Base-by-base conservation (phyloP, 2,888 invertebrate species). In the Syritta pipiens region DNA sequence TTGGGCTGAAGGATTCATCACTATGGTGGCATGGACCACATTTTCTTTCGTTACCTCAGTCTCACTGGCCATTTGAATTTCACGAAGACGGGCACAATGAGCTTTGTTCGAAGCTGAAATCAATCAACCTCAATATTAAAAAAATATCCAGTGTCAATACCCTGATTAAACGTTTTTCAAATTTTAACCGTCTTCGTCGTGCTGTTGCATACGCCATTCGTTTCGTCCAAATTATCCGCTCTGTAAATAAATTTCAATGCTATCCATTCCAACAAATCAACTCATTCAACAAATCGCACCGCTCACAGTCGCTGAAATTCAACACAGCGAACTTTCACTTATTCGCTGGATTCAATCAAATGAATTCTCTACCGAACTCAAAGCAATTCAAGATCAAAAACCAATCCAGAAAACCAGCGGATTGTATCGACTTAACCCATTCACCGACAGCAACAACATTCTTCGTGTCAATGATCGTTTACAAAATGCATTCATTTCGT, bases 391-490 rank as follows among this genome's bases (percentile, higher is more conserved):
- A n/a, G 9, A 17, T 51, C 32, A 51, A 28, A 35, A 35, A 35
- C 35, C 35, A 12, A 35, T 35, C 12, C 9, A 19, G 10, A 37
- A 22, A 55, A 32, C 55, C 17, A 55, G 55, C 17, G 37, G 37
- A 55, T n/a, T 55, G 6, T 19, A 32, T 10, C 40, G 37, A 20
- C 55, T 55, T 19, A 55, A 55, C 37, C 37, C 37, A 30, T 55
- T 55, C 32, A 35, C 37, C 22, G 22, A 20, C 55, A 9, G 20
- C 19, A 55, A 35, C 32, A 22, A 35, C 9, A 55, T 55, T 37
- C 55, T 55, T 17, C 55, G 55, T 32, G 55, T 32, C 24, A 55
- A 55, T 20, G 40, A 37, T 4, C 55, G 24, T 37, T 37, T 35
- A n/a, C n/a, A n/a, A n/a, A n/a, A n/a, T n/a, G n/a, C n/a, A n/a